Evolutionary conservation across 2,797 vertebrate species (phyloP).

Genomic region (Agapornis canus): DNA sequence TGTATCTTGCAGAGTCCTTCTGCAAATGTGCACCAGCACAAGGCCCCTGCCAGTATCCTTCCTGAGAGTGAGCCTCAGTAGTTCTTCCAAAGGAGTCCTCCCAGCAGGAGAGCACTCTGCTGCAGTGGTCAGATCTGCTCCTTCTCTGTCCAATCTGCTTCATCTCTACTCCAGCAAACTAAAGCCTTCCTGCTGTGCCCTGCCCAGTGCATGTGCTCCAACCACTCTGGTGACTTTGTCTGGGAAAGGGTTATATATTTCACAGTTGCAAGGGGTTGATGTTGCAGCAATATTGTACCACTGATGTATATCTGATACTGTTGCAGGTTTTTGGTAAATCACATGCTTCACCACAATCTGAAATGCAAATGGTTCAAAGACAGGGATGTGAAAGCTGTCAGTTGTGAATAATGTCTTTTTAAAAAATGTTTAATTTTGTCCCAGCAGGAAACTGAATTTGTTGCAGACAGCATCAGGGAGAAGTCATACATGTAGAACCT

Average conservation of each 20-base stretch:
- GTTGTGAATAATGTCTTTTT: neutral
- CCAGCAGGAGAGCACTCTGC: rapidly evolving
- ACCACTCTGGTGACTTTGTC: neutral
- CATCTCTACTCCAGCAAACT: neutral
- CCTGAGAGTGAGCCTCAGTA: rapidly evolving
- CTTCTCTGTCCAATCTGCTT: neutral
- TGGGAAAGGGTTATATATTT: rapidly evolving
- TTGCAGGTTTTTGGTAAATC: neutral
- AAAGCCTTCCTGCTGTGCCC: neutral
- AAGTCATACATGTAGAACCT: neutral
- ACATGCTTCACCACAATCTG: neutral
- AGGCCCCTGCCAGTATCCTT: neutral
- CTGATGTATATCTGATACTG: neutral
- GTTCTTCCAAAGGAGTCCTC: neutral
- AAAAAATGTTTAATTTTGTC: neutral
- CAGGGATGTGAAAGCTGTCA: neutral
- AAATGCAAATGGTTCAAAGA: neutral
- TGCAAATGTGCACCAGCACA: neutral
- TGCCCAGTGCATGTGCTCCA: neutral
- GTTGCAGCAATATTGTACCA: neutral
- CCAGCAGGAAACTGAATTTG: neutral
- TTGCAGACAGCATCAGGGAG: neutral
- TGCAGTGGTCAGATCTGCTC: rapidly evolving
- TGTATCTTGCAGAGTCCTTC: neutral
- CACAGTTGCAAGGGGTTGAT: neutral